Evolutionary conservation across 2,888 invertebrate genomes (phyloP), one percentile per base, ranked within the genome.

Genomic region (Chaetogeoica ovagalla): DNA sequence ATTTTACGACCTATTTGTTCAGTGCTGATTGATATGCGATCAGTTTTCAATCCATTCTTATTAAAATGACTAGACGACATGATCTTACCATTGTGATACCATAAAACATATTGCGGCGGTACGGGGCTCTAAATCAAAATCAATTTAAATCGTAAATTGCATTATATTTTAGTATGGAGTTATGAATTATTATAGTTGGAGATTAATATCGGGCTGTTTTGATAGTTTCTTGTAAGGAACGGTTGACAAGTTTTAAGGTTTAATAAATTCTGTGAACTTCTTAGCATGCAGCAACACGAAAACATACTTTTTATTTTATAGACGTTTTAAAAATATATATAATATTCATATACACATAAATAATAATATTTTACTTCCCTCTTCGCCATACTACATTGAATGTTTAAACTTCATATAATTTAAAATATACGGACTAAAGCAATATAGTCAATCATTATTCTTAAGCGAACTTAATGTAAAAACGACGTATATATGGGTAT

Each of bases 51-150:
- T 88, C 95, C 95, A 88, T 95, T 95, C 90, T 95, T 96, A n/a
- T 79, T 62, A 13, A 79, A 63, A 63, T 63, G 57, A 57, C 70
- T 23, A 9, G 79, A 57, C 4, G 70, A 71, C 88, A 96, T 94
- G 92, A 96, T 94, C 86, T 93, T 92, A 87, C 93, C 93, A 89
- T 96, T 95, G 89, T 95, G 95, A 88, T 94, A 95, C 96, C 96
- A 96, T 89, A 95, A 95, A 86, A 96, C 95, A 89, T 94, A 96
- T 88, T 95, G 95, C 83, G 95, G 95, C 84, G 95, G 95, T 85
- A 92, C 93, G 81, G 95, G 95, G 86, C 95, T 95, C 94, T 95
- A 90, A 9, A 90, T 90, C 84, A 83, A 48, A 63, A 69, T 52
- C 15, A 81, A 72, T 68, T 8, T 37, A 69, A 71, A 48, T 66